A percentile compares a stretch with the other conserved stretches of the same genome.
Evolutionary conservation across 1,140 invertebrate species (phyloP).

Genomic region (Lordiphosa collinella): DNA sequence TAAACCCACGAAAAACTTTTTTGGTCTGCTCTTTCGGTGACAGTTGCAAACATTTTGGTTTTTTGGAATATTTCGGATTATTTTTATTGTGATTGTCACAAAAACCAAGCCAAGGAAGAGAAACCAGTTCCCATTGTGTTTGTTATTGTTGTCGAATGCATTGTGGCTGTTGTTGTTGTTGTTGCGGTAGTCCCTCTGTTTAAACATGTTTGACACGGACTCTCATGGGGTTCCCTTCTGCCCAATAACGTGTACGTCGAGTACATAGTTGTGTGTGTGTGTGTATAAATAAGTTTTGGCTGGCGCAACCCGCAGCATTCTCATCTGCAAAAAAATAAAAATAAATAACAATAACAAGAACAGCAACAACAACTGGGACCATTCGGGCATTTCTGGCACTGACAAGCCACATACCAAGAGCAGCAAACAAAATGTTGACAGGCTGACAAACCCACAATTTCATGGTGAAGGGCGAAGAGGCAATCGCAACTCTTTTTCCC

Average conservation of each 20-base stretch:
- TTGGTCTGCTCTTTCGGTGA: slow-evolving; percentile 25
- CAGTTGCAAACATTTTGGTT: slow-evolving; percentile 65
- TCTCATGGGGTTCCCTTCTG: slow-evolving; percentile 53
- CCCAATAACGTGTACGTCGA: background rate
- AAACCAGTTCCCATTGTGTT: slow-evolving; percentile 55
- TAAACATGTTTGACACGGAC: slow-evolving; percentile 72
- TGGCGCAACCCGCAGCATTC: slow-evolving; percentile 55
- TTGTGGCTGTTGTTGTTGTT: slow-evolving; percentile 52
- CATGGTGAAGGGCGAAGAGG: background rate
- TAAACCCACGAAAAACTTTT: slow-evolving; percentile 28
- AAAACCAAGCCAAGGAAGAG: slow-evolving; percentile 1
- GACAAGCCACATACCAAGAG: slow-evolving; percentile 61
- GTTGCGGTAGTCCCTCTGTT: slow-evolving; percentile 66
- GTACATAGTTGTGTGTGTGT: background rate
- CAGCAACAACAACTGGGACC: slow-evolving; percentile 22
- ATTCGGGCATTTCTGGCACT: slow-evolving; percentile 48
- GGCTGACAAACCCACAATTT: slow-evolving; percentile 39
- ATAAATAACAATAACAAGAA: slow-evolving; percentile 16
- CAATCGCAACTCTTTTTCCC: slow-evolving; percentile 2
- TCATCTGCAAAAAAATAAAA: slow-evolving; percentile 24
- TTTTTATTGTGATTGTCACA: slow-evolving; percentile 70
- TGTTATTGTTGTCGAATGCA: slow-evolving; percentile 45
- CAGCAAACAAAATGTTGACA: slow-evolving; percentile 57
- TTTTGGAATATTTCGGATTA: slow-evolving; percentile 31
- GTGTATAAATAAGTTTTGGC: slow-evolving; percentile 36